Percentiles rank a stretch among this genome's conserved stretches.
Conservation (phyloP, 2,113 vertebrate genomes). For the Anthoscopus minutus region DNA sequence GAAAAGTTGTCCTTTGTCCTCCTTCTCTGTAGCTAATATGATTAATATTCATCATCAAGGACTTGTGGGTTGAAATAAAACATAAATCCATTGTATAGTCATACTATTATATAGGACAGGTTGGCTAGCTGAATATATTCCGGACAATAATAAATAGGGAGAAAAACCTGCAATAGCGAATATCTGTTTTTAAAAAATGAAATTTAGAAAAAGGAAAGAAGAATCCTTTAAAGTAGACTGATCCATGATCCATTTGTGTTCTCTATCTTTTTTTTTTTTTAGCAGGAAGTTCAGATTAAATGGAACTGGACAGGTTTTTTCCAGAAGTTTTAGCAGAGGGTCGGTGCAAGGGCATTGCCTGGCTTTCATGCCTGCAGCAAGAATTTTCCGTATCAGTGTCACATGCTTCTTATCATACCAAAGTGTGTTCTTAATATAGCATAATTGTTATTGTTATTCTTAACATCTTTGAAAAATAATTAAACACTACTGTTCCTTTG, state of each 20-base stretch:
- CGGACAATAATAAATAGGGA: background rate
- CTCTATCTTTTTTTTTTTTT: background rate
- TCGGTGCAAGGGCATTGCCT: background rate
- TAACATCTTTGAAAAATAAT: constrained; percentile 65
- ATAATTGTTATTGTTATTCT: constrained; percentile 58
- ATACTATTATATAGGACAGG: background rate
- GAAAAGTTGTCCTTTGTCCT: background rate
- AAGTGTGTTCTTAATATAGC: constrained; percentile 56
- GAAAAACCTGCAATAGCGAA: background rate
- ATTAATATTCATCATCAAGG: background rate
- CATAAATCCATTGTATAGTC: background rate
- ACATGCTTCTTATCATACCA: constrained; percentile 9
- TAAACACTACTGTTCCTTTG: constrained; percentile 42
- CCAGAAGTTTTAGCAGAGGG: background rate
- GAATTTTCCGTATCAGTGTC: constrained; percentile 25
- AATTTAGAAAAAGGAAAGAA: background rate
- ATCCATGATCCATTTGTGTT: background rate
- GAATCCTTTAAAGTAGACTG: background rate
- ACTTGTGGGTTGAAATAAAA: background rate
- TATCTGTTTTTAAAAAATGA: background rate
- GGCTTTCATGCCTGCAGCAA: background rate
- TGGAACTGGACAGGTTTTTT: background rate
- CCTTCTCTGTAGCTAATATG: background rate
- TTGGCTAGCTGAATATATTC: background rate
- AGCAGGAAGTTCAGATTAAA: background rate